phyloP scores from a whole-genome alignment of 2,888 invertebrate genomes.

The Trichogramma dendrolimi region DNA sequence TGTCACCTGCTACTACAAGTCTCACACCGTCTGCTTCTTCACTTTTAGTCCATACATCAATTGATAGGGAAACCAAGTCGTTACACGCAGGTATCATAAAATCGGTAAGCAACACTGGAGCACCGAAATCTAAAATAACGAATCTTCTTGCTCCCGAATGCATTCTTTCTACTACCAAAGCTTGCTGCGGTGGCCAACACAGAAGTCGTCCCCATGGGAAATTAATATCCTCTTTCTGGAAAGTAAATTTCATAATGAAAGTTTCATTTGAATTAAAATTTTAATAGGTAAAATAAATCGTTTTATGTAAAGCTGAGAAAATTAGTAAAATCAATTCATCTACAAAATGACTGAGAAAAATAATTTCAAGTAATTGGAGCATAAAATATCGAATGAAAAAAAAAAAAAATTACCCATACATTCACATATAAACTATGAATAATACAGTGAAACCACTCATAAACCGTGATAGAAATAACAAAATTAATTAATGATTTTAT shows the following conservation, averaged over 20 bases:
- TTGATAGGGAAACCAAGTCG: slow-evolving; percentile 77
- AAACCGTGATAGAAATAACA: too few species aligned
- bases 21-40: slow-evolving; percentile 84
- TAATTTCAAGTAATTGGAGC: too few species aligned
- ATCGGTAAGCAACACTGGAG: slow-evolving; percentile 80
- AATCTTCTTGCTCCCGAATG: slow-evolving; percentile 89
- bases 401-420: too few species aligned
- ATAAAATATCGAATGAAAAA: background rate
- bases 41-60: slow-evolving; percentile 84
- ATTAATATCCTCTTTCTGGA: slow-evolving; percentile 46
- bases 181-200: slow-evolving; percentile 76
- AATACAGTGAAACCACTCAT: too few species aligned
- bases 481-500: too few species aligned
- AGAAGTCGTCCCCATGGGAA: slow-evolving; percentile 76
- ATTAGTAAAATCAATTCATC: slow-evolving; percentile 2
- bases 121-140: slow-evolving; percentile 88
- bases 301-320: background rate
- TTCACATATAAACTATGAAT: too few species aligned
- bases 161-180: slow-evolving; percentile 87
- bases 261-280: background rate
- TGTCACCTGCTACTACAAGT: slow-evolving; percentile 80
- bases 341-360: too few species aligned
- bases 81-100: slow-evolving; percentile 76
- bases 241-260: slow-evolving; percentile 11
- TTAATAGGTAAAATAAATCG: background rate